phyloP scores from a whole-genome alignment of 1,140 invertebrate species.

The Magallana gigas region DNA sequence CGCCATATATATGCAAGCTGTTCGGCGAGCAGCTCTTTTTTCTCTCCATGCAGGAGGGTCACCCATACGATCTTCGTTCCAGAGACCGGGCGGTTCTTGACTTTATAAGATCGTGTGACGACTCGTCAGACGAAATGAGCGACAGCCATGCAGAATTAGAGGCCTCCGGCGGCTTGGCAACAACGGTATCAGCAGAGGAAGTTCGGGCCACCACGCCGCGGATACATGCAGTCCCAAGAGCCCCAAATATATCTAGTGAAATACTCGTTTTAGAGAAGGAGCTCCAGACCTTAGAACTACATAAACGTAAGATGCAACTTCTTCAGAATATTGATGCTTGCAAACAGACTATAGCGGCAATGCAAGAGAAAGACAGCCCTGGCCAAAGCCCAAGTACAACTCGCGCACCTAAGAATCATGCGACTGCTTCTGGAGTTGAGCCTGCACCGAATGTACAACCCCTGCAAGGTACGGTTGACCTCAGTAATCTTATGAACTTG shows the following conservation, averaged over 20 bases:
- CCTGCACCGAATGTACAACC: neutral
- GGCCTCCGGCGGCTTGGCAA: neutral
- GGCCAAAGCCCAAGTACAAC: neutral
- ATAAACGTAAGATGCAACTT: neutral
- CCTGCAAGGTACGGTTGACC: slow-evolving; percentile 4
- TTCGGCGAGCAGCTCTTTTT: neutral
- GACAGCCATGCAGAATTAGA: neutral
- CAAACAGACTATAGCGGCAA: slow-evolving; percentile 17
- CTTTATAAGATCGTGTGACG: neutral
- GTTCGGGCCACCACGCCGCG: neutral
- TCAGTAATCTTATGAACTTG: slow-evolving; percentile 16
- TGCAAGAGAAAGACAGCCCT: too few relatives aligned
- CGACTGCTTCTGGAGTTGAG: neutral
- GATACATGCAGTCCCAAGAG: neutral
- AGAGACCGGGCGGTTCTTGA: neutral
- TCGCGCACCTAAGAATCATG: neutral
- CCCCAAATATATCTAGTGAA: neutral
- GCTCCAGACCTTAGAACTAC: neutral
- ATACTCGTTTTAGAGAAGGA: neutral
- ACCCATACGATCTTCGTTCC: neutral
- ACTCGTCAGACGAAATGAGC: slow-evolving; percentile 10
- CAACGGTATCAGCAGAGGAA: neutral
- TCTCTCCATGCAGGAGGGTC: neutral
- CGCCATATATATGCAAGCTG: neutral
- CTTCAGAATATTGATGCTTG: neutral